Base-by-base conservation (phyloP, 2,888 invertebrate genomes). In the Sarcophaga variegata region DNA sequence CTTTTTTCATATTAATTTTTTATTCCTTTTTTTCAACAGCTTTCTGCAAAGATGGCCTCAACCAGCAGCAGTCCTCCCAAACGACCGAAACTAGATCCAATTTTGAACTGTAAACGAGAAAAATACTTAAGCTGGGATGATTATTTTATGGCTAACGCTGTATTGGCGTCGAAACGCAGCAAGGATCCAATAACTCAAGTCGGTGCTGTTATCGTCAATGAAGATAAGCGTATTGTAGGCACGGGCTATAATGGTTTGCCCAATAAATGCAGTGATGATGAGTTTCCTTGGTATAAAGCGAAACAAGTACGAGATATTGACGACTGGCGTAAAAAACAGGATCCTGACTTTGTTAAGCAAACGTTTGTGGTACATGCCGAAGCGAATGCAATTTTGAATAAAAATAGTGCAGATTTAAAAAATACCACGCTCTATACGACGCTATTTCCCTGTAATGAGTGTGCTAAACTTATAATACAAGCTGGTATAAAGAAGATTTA, bases 161-260 rank as follows among this genome's bases (percentile, higher is more conserved):
- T 98, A 91, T 94, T 99, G 45, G 96, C 98, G 1, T 97, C 98
- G 0, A 97, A 97, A 94, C 94, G 99, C 80, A 99, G 99, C 92
- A 99, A 99, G 94, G 99, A 99, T 94, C 99, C 99, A 0, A 94
- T 94, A 77, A 96, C 97, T 4, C 98, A 99, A 95, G 98, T 98
- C 22, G 99, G 99, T 5, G 98, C 99, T 8, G 99, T 99, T 91
- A 97, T 99, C 90, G 98, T 99, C 0, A 97, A 98, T 91, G 96
- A 97, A 0, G 89, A 92, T 2, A 97, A 98, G 67, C 96, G 96
- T 93, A 97, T 99, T 90, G 97, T 99, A 69, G 98, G 98, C 27
- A 95, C 98, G 85, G 99, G 99, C 86, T 99, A 99, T 92, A 99
- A 99, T 95, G 99, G 99, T 2, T 98, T 99, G 96, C 99, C 99